phyloP scores from a whole-genome alignment of 2,888 invertebrate genomes.

The Tridacna gigas region DNA sequence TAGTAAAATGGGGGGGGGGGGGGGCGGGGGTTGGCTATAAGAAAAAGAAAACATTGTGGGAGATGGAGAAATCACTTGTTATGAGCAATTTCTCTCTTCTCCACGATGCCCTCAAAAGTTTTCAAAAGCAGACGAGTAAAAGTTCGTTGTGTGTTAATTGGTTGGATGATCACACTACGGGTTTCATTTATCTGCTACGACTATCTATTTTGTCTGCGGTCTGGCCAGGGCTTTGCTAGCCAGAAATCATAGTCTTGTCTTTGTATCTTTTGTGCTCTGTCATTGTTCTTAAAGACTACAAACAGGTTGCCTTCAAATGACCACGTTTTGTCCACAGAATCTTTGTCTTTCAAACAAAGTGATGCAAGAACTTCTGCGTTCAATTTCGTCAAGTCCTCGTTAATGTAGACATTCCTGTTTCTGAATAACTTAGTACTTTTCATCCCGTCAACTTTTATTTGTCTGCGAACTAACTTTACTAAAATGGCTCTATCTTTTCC shows the following conservation, averaged over 20 bases:
- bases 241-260: neutral
- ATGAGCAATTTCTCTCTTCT: too few species aligned
- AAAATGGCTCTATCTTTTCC: neutral
- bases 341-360: neutral
- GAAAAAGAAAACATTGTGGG: too few species aligned
- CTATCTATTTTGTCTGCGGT: too few species aligned
- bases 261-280: neutral
- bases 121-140: too few species aligned
- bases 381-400: neutral
- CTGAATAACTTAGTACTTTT: neutral
- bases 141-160: too few species aligned
- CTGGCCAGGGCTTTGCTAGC: neutral
- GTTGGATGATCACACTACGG: too few species aligned
- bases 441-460: neutral
- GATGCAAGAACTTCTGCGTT: neutral
- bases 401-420: neutral
- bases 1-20: too few species aligned
- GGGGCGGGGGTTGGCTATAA: too few species aligned
- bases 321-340: neutral
- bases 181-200: too few species aligned
- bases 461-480: too few species aligned
- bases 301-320: neutral
- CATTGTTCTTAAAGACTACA: neutral
- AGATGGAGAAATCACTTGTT: too few species aligned
- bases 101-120: too few species aligned